phyloP scores from a whole-genome alignment of 2,888 invertebrate species.

The Leucozona laternaria region DNA sequence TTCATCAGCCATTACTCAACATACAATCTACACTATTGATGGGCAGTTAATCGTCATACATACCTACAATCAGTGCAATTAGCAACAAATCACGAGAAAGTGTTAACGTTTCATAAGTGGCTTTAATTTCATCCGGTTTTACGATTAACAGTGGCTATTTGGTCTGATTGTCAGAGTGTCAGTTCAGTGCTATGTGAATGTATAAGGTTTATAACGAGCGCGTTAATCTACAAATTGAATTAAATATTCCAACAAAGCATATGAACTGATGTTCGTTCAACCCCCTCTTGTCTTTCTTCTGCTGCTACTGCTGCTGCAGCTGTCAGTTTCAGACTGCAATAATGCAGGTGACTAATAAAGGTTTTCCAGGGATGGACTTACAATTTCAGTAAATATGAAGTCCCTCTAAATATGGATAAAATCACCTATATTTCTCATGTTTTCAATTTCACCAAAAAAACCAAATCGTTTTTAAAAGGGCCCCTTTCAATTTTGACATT shows the following conservation, averaged over 20 bases:
- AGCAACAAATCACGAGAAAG: conserved; percentile 39
- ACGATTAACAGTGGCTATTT: conserved; percentile 1
- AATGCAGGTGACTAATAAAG: conserved; percentile 49
- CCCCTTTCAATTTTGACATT: neutral
- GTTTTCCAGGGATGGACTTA: conserved; percentile 2
- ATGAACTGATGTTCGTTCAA: conserved; percentile 40
- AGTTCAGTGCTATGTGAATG: neutral
- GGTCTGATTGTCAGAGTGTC: neutral
- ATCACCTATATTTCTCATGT: too few species aligned
- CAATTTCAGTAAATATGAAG: neutral
- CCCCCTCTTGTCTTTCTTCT: conserved; percentile 3
- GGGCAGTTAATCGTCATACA: conserved; percentile 37
- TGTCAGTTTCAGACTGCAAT: conserved; percentile 1
- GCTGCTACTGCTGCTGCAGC: conserved; percentile 2
- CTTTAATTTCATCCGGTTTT: conserved; percentile 59
- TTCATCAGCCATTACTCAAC: conserved; percentile 42
- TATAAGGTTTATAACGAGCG: conserved; percentile 14
- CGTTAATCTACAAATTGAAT: conserved; percentile 52
- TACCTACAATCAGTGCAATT: conserved; percentile 55
- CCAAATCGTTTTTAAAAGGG: too few species aligned
- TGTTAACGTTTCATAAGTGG: conserved; percentile 55
- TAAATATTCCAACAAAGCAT: conserved; percentile 53
- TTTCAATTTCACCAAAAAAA: too few species aligned
- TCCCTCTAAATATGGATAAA: too few species aligned
- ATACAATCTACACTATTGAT: conserved; percentile 2